A percentile compares a stretch with the other conserved stretches of the same genome.
These are phyloP conservation scores for Lordiphosa stackelbergi DNA, from an alignment of 1,140 invertebrate genomes.

Conservation along the genomic window DNA sequence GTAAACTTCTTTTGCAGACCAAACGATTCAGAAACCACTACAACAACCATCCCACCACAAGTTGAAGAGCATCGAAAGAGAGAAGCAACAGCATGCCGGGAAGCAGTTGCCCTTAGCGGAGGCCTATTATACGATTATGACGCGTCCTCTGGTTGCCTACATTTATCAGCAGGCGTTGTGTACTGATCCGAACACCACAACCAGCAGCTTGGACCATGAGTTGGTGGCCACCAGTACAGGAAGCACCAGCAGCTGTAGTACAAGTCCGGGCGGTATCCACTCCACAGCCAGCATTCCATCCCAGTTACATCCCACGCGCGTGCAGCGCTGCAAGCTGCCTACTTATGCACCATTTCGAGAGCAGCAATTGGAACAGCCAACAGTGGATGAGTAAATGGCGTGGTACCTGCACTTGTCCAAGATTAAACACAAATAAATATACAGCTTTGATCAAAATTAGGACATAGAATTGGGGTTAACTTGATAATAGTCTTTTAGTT, in stretches of 20 bases:
- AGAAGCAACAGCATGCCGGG: too few species aligned
- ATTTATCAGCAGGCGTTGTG: too few species aligned
- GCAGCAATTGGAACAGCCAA: too few species aligned
- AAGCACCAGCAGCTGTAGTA: background rate
- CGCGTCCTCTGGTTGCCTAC: constrained; percentile 1
- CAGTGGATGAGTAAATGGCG: too few species aligned
- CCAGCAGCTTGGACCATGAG: background rate
- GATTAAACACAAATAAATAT: too few species aligned
- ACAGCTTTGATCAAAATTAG: too few species aligned
- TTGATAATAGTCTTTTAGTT: too few species aligned
- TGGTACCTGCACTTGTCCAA: too few species aligned
- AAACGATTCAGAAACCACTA: too few species aligned
- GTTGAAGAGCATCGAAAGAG: too few species aligned
- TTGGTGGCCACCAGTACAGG: background rate
- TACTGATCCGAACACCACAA: background rate
- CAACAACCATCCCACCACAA: too few species aligned
- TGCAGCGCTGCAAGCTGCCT: background rate
- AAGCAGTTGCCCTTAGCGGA: background rate
- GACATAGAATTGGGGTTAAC: too few species aligned
- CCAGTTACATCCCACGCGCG: background rate
- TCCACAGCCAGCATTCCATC: background rate
- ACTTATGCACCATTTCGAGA: background rate
- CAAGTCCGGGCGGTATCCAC: background rate
- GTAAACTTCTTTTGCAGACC: background rate
- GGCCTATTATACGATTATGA: background rate